Evolutionary conservation across 2,797 vertebrate species (phyloP).

Genomic region (Zonotrichia albicollis): DNA sequence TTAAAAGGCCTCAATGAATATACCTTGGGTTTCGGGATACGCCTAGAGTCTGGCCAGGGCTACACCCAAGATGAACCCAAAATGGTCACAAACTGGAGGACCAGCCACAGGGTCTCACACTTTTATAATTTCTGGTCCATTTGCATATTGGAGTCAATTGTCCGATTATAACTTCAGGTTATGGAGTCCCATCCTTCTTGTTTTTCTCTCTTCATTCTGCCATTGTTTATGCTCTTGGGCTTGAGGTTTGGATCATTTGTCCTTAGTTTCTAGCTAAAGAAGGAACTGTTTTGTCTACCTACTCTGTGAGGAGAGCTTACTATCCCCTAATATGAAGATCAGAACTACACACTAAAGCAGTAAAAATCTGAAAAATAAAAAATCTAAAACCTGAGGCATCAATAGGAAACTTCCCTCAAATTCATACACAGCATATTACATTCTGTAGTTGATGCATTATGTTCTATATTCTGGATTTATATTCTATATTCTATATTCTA

Average conservation of each 20-base stretch:
- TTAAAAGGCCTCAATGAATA: not conserved
- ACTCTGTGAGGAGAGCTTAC: not conserved
- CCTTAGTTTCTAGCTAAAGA: not conserved
- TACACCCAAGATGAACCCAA: not conserved
- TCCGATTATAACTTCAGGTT: not conserved
- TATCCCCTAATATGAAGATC: not conserved
- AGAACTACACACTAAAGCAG: not conserved
- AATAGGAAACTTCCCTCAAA: not conserved
- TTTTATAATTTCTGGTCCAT: not conserved
- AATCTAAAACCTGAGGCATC: not conserved
- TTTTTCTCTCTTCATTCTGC: not conserved
- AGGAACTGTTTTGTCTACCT: not conserved
- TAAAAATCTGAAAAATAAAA: not conserved
- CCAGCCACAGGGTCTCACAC: not conserved
- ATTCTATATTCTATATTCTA: not conserved
- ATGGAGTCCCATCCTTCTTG: not conserved
- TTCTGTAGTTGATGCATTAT: not conserved
- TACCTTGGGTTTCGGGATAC: not conserved
- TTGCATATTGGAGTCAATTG: not conserved
- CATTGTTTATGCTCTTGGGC: not conserved
- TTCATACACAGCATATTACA: not conserved
- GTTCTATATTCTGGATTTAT: not conserved
- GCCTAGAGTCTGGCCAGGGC: not conserved
- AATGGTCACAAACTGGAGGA: not conserved
- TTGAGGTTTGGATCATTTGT: not conserved